phyloP scores from a whole-genome alignment of 2,888 invertebrate genomes.

The Andrena marginata region DNA sequence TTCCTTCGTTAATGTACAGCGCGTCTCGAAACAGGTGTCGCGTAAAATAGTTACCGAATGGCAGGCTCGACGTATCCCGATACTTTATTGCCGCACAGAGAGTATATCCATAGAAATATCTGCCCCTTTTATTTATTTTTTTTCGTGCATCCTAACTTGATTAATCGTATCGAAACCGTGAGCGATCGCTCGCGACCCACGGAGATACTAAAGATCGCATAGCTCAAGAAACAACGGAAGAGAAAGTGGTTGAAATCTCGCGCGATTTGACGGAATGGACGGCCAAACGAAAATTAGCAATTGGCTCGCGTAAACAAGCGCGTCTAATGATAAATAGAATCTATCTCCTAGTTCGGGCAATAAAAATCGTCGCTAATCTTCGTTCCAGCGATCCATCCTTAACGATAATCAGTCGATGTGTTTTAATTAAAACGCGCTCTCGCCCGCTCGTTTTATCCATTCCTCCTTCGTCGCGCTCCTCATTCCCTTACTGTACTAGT shows the following conservation, averaged over 20 bases:
- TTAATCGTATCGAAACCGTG: conserved; percentile 58
- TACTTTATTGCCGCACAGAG: conserved; percentile 59
- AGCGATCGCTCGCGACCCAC: conserved; percentile 28
- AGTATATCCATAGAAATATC: conserved; percentile 63
- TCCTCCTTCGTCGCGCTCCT: neutral
- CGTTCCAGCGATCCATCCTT: conserved; percentile 67
- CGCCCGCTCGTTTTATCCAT: conserved; percentile 21
- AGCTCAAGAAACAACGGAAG: conserved; percentile 40
- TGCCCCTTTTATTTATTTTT: neutral
- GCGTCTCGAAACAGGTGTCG: conserved; percentile 6
- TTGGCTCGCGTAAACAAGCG: conserved; percentile 33
- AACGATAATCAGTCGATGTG: conserved; percentile 73
- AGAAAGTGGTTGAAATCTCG: conserved; percentile 40
- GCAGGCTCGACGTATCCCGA: conserved; percentile 60
- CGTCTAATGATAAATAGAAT: conserved; percentile 37
- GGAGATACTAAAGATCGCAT: conserved; percentile 27
- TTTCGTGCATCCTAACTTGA: conserved; percentile 53
- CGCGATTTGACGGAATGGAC: conserved; percentile 61
- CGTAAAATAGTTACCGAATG: neutral
- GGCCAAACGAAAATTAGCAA: conserved; percentile 67
- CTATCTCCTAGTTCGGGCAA: conserved; percentile 43
- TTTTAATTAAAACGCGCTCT: conserved; percentile 54
- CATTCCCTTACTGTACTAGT: conserved; percentile 51
- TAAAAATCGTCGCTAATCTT: conserved; percentile 63
- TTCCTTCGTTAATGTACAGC: neutral